Evolutionary conservation across 2,888 invertebrate species (phyloP).

Genomic region (Nomada ruficornis): DNA sequence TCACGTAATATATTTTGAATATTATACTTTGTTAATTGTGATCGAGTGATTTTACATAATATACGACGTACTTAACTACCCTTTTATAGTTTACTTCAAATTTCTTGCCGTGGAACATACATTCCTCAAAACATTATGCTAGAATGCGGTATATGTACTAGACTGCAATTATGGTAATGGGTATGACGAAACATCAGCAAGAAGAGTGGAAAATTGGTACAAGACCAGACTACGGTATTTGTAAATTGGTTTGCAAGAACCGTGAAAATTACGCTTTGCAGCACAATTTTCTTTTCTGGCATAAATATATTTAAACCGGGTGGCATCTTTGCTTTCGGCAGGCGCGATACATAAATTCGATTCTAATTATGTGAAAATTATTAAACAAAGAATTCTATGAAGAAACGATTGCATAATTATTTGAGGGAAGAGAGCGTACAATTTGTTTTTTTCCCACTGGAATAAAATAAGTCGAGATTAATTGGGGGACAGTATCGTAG

Average conservation of each 20-base stretch:
- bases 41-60: too few relatives aligned
- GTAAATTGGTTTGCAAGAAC: background rate
- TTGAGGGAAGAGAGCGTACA: background rate
- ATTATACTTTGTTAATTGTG: background rate
- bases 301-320: too few relatives aligned
- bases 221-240: background rate
- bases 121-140: background rate
- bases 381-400: too few relatives aligned
- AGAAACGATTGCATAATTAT: background rate
- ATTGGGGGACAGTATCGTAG: background rate
- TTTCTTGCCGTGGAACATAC: background rate
- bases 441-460: background rate
- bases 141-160: background rate
- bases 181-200: conserved; percentile 1
- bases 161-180: conserved; percentile 8
- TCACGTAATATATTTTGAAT: too few relatives aligned
- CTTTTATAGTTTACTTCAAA: background rate
- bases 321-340: background rate
- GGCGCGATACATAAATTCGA: too few relatives aligned
- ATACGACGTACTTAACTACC: background rate
- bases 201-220: conserved; percentile 1
- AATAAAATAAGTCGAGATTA: conserved; percentile 11
- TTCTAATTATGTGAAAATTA: background rate
- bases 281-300: background rate
- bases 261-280: background rate